Evolutionary conservation across 1,140 invertebrate genomes (phyloP), one percentile per base, ranked within the genome.

Genomic region (Protaetia brevitarsis): DNA sequence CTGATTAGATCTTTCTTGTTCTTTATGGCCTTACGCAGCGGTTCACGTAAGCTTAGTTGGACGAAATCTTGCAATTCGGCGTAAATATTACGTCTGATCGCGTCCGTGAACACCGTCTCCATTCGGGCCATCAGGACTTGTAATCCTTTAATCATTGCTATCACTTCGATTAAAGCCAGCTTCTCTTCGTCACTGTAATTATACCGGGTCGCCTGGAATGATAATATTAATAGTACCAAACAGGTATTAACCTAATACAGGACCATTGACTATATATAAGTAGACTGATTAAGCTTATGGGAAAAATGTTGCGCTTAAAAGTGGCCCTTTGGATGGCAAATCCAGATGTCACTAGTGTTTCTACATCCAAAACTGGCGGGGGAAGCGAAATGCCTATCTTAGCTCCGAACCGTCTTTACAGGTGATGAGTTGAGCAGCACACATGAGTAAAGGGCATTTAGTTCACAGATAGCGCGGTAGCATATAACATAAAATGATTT

Each of bases 131-230:
- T 96, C 36, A 99, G 80, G 29, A 97, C 93, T 82, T 99, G 97
- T 6, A 99, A 83, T 1, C 97, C 96, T 83, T 99, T 99, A 70
- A 99, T 98, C 96, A 99, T 99, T 0, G 97, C 95, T 71, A 99
- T 98, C 13, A 98, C 93, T 83, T 99, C 96, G 70, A 99, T 97
- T 34, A 99, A 82, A 4, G 96, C 96, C 82, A 97, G 97, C 79
- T 99, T 99, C 82, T 99, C 98, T 75, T 97, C 95, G 23, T 93
- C 91, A 6, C 90, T 93, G 78, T 99, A 99, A 81, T 99, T 99
- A 81, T 99, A 99, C 19, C 95, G 86, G 0, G 97, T 99, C 0
- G 97, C 95, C 86, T 45, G 13, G 10, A 21, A 45, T 3, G 16
- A 8, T 4, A 0, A 19, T 19, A 19, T 19, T 19, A 45, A 37